phyloP scores from a whole-genome alignment of 2,113 vertebrate genomes.

The Catharus bicknelli region DNA sequence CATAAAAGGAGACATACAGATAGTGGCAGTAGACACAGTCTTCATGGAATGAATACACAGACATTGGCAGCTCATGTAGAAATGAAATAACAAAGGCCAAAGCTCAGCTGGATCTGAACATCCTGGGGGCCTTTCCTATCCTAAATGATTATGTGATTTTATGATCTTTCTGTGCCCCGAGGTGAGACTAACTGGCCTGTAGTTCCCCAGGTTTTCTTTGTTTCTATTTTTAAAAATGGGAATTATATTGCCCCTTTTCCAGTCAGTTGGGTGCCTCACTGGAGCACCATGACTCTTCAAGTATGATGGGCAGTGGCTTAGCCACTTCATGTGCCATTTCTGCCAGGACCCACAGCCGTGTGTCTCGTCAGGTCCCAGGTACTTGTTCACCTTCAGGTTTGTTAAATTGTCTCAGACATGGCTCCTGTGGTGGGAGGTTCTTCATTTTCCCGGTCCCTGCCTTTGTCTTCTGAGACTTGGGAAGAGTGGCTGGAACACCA shows the following conservation, averaged over 20 bases:
- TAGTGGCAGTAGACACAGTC: not conserved
- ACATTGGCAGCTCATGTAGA: not conserved
- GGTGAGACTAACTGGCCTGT: not conserved
- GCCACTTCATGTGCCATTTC: not conserved
- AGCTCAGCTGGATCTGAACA: not conserved
- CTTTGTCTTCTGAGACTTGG: not conserved
- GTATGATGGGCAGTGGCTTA: not conserved
- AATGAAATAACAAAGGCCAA: not conserved
- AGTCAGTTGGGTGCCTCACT: no score
- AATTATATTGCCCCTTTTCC: not conserved
- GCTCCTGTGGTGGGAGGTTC: accelerated
- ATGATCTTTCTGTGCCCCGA: not conserved
- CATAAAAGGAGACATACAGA: not conserved
- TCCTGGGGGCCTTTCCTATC: not conserved
- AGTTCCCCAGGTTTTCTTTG: not conserved
- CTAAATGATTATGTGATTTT: not conserved
- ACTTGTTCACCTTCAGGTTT: not conserved
- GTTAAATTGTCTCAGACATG: not conserved
- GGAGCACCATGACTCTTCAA: not conserved
- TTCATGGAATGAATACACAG: not conserved
- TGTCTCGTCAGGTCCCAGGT: not conserved
- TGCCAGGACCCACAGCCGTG: accelerated
- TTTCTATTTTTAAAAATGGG: not conserved
- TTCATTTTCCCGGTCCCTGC: not conserved
- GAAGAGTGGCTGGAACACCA: accelerated